phyloP scores from a whole-genome alignment of 1,140 invertebrate genomes.

The Cyrtorhinus lividipennis region DNA sequence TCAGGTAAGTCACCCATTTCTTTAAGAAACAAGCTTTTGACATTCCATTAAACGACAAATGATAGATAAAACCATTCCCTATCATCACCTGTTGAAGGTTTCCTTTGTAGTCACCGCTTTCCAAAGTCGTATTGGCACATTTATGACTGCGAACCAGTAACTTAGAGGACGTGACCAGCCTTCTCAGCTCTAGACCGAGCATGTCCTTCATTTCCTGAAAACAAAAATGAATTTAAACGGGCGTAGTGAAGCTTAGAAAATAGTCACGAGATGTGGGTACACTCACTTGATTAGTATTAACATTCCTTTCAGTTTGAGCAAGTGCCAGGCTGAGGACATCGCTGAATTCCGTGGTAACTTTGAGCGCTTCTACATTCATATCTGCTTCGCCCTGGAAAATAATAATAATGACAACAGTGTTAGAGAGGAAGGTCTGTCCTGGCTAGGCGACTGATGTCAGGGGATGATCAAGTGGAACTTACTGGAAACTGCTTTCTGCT shows the following conservation, averaged over 20 bases:
- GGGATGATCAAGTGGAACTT: no score
- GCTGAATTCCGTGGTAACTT: constrained; percentile 19
- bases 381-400: constrained; percentile 15
- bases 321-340: constrained; percentile 15
- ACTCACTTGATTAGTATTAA: constrained; percentile 18
- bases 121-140: constrained; percentile 13
- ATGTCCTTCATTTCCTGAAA: constrained; percentile 52
- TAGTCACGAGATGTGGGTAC: background rate
- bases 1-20: no score
- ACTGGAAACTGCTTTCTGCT: constrained; percentile 15
- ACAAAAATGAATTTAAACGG: background rate
- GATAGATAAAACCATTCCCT: no score
- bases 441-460: no score
- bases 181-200: constrained; percentile 60
- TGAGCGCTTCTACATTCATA: constrained; percentile 19
- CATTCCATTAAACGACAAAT: no score
- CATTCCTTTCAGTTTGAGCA: constrained; percentile 15
- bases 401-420: no score
- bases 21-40: no score
- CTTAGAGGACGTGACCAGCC: constrained; percentile 69
- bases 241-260: no score
- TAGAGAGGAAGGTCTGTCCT: no score
- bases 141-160: constrained; percentile 48
- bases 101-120: constrained; percentile 17
- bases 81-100: constrained; percentile 13